phyloP scores from a whole-genome alignment of 2,888 invertebrate species.

The Trichacis sp. region DNA sequence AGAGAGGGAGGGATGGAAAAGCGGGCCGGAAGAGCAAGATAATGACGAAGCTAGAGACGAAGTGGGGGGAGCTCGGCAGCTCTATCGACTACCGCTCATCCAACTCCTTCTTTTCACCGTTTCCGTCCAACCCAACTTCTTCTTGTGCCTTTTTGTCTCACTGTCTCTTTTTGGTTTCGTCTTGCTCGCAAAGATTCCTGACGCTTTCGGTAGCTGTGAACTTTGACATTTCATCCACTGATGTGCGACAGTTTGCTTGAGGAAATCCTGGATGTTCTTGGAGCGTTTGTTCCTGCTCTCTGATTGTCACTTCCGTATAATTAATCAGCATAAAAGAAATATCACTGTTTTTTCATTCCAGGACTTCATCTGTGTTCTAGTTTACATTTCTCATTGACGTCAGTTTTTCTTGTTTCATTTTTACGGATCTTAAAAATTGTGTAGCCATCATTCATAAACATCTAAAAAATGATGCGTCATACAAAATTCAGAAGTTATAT shows the following conservation, averaged over 20 bases:
- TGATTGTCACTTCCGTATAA: constrained; percentile 49
- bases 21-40: constrained; percentile 34
- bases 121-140: constrained; percentile 14
- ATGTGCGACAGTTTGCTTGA: constrained; percentile 52
- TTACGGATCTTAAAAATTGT: too few species aligned
- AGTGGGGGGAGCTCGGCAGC: constrained; percentile 55
- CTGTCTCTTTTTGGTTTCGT: neutral
- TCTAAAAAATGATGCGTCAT: too few species aligned
- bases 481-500: too few species aligned
- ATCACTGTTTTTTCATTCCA: too few species aligned
- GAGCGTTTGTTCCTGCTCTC: constrained; percentile 53
- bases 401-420: too few species aligned
- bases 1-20: constrained; percentile 24
- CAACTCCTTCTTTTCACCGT: constrained; percentile 39
- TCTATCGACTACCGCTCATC: constrained; percentile 66
- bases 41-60: constrained; percentile 38
- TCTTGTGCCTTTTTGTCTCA: constrained; percentile 10
- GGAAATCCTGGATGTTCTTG: constrained; percentile 55
- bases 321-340: too few species aligned
- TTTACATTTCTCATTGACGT: too few species aligned
- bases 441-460: too few species aligned
- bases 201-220: constrained; percentile 41
- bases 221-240: constrained; percentile 55
- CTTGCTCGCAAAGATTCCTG: neutral
- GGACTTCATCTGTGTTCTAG: too few species aligned